Evolutionary conservation across 53 echinoderm and acorn worm species (phyloP).

Genomic region (Paracentrotus lividus): DNA sequence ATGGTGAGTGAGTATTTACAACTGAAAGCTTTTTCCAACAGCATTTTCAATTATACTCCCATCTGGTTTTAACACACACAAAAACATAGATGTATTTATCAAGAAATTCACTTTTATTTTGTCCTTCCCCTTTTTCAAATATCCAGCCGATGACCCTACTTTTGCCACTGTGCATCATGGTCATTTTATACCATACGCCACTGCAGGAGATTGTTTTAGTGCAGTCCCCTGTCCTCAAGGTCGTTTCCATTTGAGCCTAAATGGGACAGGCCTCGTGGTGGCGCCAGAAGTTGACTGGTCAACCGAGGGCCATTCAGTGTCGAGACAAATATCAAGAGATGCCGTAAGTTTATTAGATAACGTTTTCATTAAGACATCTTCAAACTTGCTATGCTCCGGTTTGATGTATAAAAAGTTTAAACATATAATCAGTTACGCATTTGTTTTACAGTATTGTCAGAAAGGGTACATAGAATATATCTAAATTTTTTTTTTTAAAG

Average conservation of each 20-base stretch:
- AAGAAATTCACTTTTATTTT: background rate
- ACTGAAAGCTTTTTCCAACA: no score
- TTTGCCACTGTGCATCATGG: slow-evolving; percentile 85
- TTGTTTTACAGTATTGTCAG: no score
- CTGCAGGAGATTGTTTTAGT: slow-evolving; percentile 98
- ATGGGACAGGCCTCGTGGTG: slow-evolving; percentile 87
- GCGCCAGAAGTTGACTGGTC: slow-evolving; percentile 87
- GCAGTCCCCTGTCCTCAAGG: slow-evolving; percentile 90
- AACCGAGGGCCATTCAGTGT: slow-evolving; percentile 86
- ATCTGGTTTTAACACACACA: no score
- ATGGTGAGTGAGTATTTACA: no score
- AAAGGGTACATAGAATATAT: no score
- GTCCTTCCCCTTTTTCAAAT: background rate
- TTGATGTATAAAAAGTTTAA: no score
- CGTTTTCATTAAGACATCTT: background rate
- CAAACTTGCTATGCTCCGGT: no score
- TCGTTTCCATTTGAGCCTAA: slow-evolving; percentile 87
- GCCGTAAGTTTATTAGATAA: slow-evolving; percentile 73
- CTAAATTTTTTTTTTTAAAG: background rate
- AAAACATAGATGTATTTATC: no score
- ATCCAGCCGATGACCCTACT: slow-evolving; percentile 80
- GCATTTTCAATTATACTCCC: no score
- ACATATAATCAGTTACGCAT: no score
- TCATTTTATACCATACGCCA: slow-evolving; percentile 89
- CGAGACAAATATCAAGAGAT: slow-evolving; percentile 81